Evolutionary conservation across 1,140 invertebrate species (phyloP), one percentile per base, ranked within the genome.

Genomic region (Penaeus chinensis): DNA sequence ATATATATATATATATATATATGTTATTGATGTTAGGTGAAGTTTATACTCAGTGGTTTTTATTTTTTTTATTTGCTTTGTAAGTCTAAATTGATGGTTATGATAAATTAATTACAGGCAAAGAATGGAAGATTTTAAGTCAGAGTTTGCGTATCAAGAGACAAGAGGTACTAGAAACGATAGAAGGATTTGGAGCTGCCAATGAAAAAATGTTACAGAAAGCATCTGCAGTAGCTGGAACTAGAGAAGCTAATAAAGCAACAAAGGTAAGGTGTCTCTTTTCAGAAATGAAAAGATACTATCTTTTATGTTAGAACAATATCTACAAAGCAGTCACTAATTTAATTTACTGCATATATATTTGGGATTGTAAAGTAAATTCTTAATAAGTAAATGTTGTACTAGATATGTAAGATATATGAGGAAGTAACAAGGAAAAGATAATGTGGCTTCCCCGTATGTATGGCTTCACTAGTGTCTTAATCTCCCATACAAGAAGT

Each of bases 201-300:
- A 87, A 87, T 27, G 24, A 65, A 47, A 66, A 87, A 54, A 82
- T 87, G 71, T 18, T 81, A 27, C 79, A 83, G 60, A 87, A 87
- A 54, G 81, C 61, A 65, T 22, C 27, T 54, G 32, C 86, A 20
- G 80, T 87, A 13, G 27, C 71, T 20, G 86, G 80, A 65, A 71
- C 66, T 54, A 37, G n/a, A 24, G 86, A 87, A 32, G 86, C 86
- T 22, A 83, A 37, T 19, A 61, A 87, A 27, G 86, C 86, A 47
- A 87, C 86, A 60, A 74, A 87, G 66, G 86, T 87, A 76, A 62
- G 65, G 65, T 19, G 47, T 13, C 16, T 32, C 69, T 47, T n/a
- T 37, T 27, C 4, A 32, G 24, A 24, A 74, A 27, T 8, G 24
- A 74, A 32, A 74, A 18, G 27, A 10, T 8, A 32, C 13, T 11